A percentile compares a stretch with the other conserved stretches of the same genome.
Evolutionary conservation across 2,797 vertebrate species (phyloP).

Genomic region (Aldrovandia affinis): DNA sequence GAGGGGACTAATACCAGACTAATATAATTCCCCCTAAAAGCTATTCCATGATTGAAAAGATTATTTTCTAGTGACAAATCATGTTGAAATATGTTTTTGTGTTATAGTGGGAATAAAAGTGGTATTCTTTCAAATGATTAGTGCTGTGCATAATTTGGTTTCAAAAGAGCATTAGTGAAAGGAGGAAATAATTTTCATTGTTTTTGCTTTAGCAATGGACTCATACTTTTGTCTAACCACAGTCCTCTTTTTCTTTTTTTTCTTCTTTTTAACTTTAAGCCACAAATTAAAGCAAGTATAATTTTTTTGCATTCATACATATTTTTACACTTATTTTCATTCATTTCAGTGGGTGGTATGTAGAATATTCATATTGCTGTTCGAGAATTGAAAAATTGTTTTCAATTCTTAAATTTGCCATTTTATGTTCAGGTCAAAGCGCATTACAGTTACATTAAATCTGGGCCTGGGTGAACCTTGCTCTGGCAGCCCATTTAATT

Average conservation of each 20-base stretch:
- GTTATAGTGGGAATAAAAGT: neutral
- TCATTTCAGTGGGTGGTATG: neutral
- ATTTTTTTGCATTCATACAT: neutral
- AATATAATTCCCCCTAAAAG: constrained; percentile 5
- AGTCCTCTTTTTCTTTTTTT: neutral
- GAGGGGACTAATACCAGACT: constrained; percentile 6
- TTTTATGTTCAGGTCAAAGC: neutral
- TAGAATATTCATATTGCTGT: neutral
- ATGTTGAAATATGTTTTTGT: neutral
- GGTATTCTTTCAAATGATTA: neutral
- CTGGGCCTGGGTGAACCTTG: neutral
- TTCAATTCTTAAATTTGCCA: no score
- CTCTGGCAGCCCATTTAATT: neutral
- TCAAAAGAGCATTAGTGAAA: neutral
- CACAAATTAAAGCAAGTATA: neutral
- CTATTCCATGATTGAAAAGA: constrained; percentile 13
- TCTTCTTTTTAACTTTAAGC: neutral
- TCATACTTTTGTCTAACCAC: neutral
- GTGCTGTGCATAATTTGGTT: neutral
- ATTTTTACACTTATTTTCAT: neutral
- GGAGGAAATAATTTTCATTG: neutral
- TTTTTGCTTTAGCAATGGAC: neutral
- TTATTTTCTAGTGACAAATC: neutral
- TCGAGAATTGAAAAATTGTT: neutral
- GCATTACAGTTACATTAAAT: neutral